Evolutionary conservation across 2,113 vertebrate species (phyloP).

Genomic region (Columba livia): DNA sequence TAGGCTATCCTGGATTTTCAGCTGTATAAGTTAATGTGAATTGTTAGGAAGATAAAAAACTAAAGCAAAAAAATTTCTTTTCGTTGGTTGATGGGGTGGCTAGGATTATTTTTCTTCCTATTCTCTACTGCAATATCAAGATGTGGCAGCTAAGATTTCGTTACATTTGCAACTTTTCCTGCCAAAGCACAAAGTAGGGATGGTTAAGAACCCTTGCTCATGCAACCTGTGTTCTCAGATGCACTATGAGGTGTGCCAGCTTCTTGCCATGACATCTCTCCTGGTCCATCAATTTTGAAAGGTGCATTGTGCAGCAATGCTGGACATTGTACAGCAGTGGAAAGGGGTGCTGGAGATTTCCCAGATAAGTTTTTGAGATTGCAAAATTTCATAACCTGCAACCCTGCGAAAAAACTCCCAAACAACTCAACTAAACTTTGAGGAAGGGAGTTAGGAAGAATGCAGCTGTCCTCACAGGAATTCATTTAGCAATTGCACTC

Average conservation of each 20-base stretch:
- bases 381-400: neutral
- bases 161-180: neutral
- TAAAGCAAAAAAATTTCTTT: neutral
- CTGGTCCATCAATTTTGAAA: neutral
- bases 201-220: neutral
- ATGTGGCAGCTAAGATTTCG: neutral
- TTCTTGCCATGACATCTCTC: neutral
- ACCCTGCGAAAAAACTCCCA: neutral
- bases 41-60: neutral
- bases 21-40: neutral
- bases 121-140: neutral
- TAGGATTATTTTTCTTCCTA: neutral
- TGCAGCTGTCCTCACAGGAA: neutral
- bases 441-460: neutral
- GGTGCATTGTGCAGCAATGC: neutral
- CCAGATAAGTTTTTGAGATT: neutral
- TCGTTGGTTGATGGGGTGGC: neutral
- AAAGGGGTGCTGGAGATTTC: neutral
- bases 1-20: neutral
- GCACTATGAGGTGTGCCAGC: neutral
- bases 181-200: neutral
- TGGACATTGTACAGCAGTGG: neutral
- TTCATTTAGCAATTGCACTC: neutral
- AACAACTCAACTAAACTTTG: neutral
- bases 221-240: neutral